Base-by-base conservation (phyloP, 1,140 invertebrate genomes). In the Tigriopus japonicus region DNA sequence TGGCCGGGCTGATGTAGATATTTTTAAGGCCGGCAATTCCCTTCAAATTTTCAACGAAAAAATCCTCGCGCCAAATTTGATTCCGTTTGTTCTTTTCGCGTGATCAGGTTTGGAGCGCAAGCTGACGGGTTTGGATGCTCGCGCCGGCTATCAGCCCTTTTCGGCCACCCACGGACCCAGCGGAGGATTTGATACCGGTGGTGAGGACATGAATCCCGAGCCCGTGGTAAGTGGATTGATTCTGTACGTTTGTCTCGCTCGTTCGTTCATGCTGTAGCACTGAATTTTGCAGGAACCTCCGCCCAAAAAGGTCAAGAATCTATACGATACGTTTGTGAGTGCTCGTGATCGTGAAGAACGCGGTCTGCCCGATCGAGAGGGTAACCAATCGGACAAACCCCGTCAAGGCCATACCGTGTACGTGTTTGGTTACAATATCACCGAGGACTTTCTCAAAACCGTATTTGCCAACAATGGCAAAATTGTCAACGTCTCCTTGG, bases 321-420 rank as follows among this genome's bases (percentile, higher is more conserved):
- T 93, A 1, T 92, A 91, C 74, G 87, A 92, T 63, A 87, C 83
- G 69, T 91, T 93, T 79, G 84, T 89, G 1, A 81, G 81, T 59
- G 82, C 83, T n/a, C 72, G 81, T 64, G 81, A 84, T 63, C 71
- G 74, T 62, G 81, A 79, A 67, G 78, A 77, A 35, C 60, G 65
- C 14, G 61, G 56, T 0, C 63, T 65, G 12, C 59, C 55, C 41
- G 55, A 61, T 14, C 52, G 59, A 40, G 60, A 63, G 40, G 9
- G 13, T 43, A 21, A 40, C 14, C 15, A 15, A 17, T 17, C 41
- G 14, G 82, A 85, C 28, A 83, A 83, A 65, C 80, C 85, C 0
- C 75, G 80, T 49, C 78, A 78, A 59, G 87, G 86, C 2, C 85
- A 89, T 67, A 91, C 87, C 0, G 83, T 92, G 65, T 90, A 87